A percentile compares a stretch with the other conserved stretches of the same genome.
phyloP scores from a whole-genome alignment of 2,888 invertebrate genomes.

The Perdita meconis region DNA sequence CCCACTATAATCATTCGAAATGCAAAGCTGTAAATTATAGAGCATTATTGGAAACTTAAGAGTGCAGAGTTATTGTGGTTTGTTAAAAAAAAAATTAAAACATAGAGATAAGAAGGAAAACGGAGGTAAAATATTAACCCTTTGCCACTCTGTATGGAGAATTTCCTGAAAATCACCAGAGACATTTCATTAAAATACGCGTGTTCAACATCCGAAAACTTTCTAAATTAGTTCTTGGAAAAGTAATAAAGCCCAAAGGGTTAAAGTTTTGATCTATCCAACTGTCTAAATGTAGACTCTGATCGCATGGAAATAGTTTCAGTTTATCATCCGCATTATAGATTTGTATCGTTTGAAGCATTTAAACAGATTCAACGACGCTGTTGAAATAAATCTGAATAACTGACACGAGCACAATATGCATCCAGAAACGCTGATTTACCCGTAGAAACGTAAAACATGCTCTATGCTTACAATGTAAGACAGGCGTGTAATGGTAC shows the following conservation, averaged over 20 bases:
- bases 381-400: background rate
- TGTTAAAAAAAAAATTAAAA: conserved; percentile 11
- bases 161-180: conserved; percentile 13
- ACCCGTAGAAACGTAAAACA: background rate
- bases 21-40: conserved; percentile 25
- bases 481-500: background rate
- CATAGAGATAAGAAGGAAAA: no score
- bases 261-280: conserved; percentile 9
- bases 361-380: background rate
- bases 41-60: conserved; percentile 29
- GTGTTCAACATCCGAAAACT: background rate
- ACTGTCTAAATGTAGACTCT: background rate
- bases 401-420: background rate
- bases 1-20: conserved; percentile 78
- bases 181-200: conserved; percentile 30
- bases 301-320: background rate
- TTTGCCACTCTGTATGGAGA: conserved; percentile 13
- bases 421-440: background rate
- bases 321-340: background rate
- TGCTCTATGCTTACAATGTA: background rate
- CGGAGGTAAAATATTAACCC: conserved; percentile 25
- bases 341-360: background rate
- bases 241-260: conserved; percentile 30
- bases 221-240: background rate
- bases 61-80: conserved; percentile 1